These are phyloP conservation scores for Coreius guichenoti DNA, from an alignment of 2,797 vertebrate species.

Conservation along the genomic window DNA sequence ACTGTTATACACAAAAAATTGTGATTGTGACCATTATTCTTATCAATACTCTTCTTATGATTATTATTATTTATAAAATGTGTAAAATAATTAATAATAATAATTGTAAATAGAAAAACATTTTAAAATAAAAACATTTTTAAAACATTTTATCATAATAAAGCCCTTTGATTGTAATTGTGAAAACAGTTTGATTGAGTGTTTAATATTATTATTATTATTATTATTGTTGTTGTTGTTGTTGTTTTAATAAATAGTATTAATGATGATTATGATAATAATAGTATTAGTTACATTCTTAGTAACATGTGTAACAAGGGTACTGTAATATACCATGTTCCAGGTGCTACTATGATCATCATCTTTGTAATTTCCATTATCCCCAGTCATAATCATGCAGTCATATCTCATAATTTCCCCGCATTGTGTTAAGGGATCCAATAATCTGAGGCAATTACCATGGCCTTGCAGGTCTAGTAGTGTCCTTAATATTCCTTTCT, in stretches of 20 bases:
- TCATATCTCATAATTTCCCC: conserved; percentile 6
- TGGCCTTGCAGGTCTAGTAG: conserved; percentile 21
- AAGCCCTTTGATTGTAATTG: too few species aligned
- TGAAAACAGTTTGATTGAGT: too few species aligned
- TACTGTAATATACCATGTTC: not conserved
- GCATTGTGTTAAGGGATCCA: conserved; percentile 15
- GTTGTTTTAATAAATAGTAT: not conserved
- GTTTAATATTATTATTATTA: not conserved
- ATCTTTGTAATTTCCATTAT: conserved; percentile 15
- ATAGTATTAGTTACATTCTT: not conserved
- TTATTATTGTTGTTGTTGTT: not conserved
- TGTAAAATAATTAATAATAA: too few species aligned
- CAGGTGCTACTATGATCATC: not conserved
- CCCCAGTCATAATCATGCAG: not conserved
- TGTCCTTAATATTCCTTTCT: conserved; percentile 41
- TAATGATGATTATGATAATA: not conserved
- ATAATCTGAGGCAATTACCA: conserved; percentile 29
- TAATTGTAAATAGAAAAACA: too few species aligned
- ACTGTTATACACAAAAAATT: too few species aligned
- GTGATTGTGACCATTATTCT: not conserved
- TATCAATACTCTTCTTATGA: not conserved
- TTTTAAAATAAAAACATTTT: too few species aligned
- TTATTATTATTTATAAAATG: not conserved
- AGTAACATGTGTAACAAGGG: not conserved
- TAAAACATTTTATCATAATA: too few species aligned